These are phyloP conservation scores for Thelaira solivaga DNA, from an alignment of 2,888 invertebrate genomes.

Conservation along the genomic window DNA sequence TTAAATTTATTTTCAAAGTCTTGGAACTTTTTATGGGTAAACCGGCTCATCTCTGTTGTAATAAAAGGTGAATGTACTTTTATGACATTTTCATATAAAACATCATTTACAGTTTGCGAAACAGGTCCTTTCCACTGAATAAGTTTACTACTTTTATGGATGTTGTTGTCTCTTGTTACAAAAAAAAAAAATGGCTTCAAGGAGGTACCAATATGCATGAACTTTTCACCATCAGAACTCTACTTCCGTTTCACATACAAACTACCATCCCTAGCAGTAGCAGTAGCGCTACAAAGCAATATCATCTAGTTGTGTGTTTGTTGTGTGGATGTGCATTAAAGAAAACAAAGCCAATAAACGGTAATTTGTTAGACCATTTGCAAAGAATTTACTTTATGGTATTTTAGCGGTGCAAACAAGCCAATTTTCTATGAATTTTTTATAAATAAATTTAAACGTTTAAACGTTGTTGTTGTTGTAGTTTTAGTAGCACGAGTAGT, in stretches of 20 bases:
- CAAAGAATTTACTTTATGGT: slow-evolving; percentile 40
- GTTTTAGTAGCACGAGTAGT: not conserved
- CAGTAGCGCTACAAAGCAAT: not conserved
- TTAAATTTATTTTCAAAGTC: too few relatives aligned
- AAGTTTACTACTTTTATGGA: slow-evolving; percentile 60
- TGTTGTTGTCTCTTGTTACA: slow-evolving; percentile 59
- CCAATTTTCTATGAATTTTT: slow-evolving; percentile 56
- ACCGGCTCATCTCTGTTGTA: too few relatives aligned
- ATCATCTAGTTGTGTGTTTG: not conserved
- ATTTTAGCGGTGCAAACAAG: slow-evolving; percentile 37
- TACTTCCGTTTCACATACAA: slow-evolving; percentile 7
- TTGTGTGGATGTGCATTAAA: not conserved
- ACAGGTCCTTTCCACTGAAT: slow-evolving; percentile 39
- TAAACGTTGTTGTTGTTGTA: too few relatives aligned
- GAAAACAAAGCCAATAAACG: slow-evolving; percentile 46
- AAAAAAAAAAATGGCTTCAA: slow-evolving; percentile 40
- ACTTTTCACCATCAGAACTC: not conserved
- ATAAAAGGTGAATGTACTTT: slow-evolving; percentile 31
- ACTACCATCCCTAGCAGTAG: not conserved
- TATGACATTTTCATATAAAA: not conserved
- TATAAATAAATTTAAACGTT: slow-evolving; percentile 59
- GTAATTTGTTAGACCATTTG: slow-evolving; percentile 53
- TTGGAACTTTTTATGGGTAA: too few relatives aligned
- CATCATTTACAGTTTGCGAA: slow-evolving; percentile 11
- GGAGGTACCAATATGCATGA: not conserved